Base-by-base conservation (phyloP, 2,113 vertebrate genomes). In the Ageneiosus marmoratus region DNA sequence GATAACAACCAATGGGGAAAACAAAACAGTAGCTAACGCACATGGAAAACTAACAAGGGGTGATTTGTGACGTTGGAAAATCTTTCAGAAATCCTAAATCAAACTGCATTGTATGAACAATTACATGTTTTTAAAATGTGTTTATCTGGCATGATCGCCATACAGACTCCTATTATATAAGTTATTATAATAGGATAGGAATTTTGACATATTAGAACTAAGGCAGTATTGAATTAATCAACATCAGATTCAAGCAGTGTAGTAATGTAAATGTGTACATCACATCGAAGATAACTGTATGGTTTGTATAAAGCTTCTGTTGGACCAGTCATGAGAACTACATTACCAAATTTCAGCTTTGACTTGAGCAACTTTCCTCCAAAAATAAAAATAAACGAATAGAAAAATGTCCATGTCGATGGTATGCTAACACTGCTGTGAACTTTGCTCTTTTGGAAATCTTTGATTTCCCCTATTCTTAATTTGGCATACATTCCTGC, bases 381-480 rank as follows among this genome's bases (percentile, higher is more conserved):
- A 27, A 24, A 74, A 32, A 58, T 8, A 58, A n/a, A n/a, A n/a
- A n/a, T n/a, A n/a, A n/a, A n/a, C n/a, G 9, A 58, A 37, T 37
- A 67, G 37, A 46, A 50, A 51, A 46, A 32, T 58, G 16, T 60
- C 55, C 53, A 41, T 46, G 50, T 73, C 20, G 78, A 34, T 53
- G 82, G 16, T n/a, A 75, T 81, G 44, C 77, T 84, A 80, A 74
- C 70, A 58, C 62, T 81, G 65, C 50, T 80, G 50, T 79, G 73
- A 65, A 73, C 73, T 77, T 77, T 75, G 74, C 27, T 67, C 72
- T 67, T 27, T 34, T 56, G 69, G 58, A 65, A 65, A 75, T 83
- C 56, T 82, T 87, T 77, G 56, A 77, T 77, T 67, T 81, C 41
- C 70, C 77, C 3, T 51, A 80, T 72, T 80, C 62, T 73, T 81